phyloP scores from a whole-genome alignment of 1,140 invertebrate genomes.

The Papilio polyxenes region DNA sequence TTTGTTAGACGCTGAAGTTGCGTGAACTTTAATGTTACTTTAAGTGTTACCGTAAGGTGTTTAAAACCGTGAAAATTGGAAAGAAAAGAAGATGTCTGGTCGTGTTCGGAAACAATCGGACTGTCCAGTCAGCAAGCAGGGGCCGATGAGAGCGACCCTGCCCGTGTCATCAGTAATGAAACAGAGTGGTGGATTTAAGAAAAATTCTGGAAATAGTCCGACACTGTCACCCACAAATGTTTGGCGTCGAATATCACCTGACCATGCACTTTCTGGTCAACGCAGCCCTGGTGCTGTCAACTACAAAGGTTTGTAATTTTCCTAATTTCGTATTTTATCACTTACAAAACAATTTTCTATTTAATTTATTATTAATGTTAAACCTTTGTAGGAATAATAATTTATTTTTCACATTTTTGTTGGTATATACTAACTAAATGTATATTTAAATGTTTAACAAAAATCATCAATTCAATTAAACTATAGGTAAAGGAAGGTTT shows the following conservation, averaged over 20 bases:
- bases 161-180: constrained; percentile 86
- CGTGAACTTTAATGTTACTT: constrained; percentile 53
- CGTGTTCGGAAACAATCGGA: constrained; percentile 86
- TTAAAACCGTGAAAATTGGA: constrained; percentile 50
- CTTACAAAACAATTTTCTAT: not conserved
- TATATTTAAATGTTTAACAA: not conserved
- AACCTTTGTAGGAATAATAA: not conserved
- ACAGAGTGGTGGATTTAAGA: constrained; percentile 82
- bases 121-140: constrained; percentile 84
- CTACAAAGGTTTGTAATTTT: constrained; percentile 83
- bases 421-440: not conserved
- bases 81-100: constrained; percentile 81
- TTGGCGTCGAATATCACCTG: constrained; percentile 85
- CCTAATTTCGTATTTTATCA: not conserved
- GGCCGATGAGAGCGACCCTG: constrained; percentile 87
- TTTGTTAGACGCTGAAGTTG: constrained; percentile 62
- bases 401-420: not conserved
- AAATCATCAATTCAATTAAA: constrained; percentile 8
- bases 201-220: constrained; percentile 84
- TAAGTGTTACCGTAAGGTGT: constrained; percentile 50
- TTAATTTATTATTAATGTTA: not conserved
- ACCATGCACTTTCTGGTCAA: constrained; percentile 85
- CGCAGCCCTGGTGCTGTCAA: constrained; percentile 86
- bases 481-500: constrained; percentile 84
- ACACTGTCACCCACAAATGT: constrained; percentile 84